Percentiles rank a stretch among this genome's conserved stretches.
These are phyloP conservation scores for Ischnus inquisitorius DNA, from an alignment of 2,888 invertebrate species.

Conservation along the genomic window DNA sequence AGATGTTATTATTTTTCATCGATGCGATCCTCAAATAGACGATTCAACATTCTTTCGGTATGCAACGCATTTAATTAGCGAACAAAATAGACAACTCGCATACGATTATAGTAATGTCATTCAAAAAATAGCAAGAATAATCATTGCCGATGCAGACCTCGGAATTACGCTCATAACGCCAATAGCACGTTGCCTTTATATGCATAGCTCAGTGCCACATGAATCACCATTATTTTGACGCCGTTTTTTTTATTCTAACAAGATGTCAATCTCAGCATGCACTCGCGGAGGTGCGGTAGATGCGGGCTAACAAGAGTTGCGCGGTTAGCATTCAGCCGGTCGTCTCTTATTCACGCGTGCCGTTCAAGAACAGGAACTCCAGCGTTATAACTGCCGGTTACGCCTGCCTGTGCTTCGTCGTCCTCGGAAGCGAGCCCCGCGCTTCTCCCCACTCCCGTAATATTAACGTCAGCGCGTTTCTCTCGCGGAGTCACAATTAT, in stretches of 20 bases:
- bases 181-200: too few species aligned
- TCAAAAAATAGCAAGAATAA: too few species aligned
- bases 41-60: constrained; percentile 2
- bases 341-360: constrained; percentile 53
- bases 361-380: constrained; percentile 59
- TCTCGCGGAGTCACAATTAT: constrained; percentile 81
- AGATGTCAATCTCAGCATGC: background rate
- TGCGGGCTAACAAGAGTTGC: constrained; percentile 45
- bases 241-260: background rate
- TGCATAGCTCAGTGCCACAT: too few species aligned
- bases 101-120: background rate
- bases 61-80: background rate
- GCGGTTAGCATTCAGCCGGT: constrained; percentile 21
- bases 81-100: background rate
- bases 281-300: constrained; percentile 4
- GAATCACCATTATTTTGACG: background rate
- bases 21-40: constrained; percentile 1
- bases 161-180: too few species aligned
- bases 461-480: constrained; percentile 79
- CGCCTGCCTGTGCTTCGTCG: constrained; percentile 50
- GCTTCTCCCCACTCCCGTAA: constrained; percentile 70
- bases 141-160: too few species aligned
- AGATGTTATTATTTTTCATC: constrained; percentile 44
- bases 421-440: constrained; percentile 36
- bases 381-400: constrained; percentile 59